These are phyloP conservation scores for Melipona bicolor DNA, from an alignment of 2,888 invertebrate genomes.

Conservation along the genomic window DNA sequence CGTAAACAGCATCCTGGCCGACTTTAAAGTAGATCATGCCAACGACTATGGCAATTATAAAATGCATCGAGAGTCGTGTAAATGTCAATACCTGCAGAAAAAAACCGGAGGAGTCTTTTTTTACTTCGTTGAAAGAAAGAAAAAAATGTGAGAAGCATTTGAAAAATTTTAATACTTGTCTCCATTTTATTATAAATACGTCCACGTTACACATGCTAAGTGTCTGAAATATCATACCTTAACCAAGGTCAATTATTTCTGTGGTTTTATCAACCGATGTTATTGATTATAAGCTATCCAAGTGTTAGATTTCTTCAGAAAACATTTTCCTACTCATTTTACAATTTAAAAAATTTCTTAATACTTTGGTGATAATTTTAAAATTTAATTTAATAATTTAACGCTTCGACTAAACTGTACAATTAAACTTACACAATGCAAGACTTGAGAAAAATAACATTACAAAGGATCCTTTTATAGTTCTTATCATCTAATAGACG, in stretches of 20 bases:
- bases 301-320: neutral
- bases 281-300: neutral
- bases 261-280: neutral
- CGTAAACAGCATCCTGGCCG: constrained; percentile 93
- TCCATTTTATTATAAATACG: neutral
- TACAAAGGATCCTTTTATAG: neutral
- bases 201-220: neutral
- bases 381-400: neutral
- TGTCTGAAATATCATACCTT: neutral
- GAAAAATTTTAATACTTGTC: neutral
- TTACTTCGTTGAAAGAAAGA: neutral
- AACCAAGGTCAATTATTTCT: neutral
- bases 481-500: constrained; percentile 18
- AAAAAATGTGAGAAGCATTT: neutral
- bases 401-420: neutral
- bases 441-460: neutral
- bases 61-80: constrained; percentile 91
- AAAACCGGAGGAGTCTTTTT: neutral
- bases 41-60: constrained; percentile 91
- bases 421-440: neutral
- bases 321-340: neutral
- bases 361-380: neutral
- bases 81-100: constrained; percentile 88
- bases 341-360: neutral
- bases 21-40: constrained; percentile 93